A percentile compares a stretch with the other conserved stretches of the same genome.
These are phyloP conservation scores for Corythornis cristatus DNA, from an alignment of 2,113 vertebrate genomes.

Conservation along the genomic window DNA sequence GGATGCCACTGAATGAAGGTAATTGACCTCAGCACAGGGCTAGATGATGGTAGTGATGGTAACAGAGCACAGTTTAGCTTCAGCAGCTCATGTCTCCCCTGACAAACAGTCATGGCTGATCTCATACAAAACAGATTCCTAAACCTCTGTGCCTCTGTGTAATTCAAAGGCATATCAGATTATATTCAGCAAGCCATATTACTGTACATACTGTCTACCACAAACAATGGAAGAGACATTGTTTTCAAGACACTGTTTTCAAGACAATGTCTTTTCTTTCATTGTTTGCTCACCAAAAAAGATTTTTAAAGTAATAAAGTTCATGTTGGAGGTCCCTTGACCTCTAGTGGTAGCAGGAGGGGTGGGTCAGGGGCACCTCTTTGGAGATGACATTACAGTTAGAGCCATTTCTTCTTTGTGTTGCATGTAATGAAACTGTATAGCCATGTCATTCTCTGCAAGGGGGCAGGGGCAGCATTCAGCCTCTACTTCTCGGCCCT, in stretches of 20 bases:
- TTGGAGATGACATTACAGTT: neutral
- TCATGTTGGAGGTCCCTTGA: neutral
- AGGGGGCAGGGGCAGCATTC: constrained; percentile 5
- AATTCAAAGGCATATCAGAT: neutral
- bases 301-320: neutral
- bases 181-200: neutral
- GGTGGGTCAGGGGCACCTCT: neutral
- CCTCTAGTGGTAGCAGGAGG: neutral
- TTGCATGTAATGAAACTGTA: neutral
- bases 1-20: neutral
- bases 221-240: neutral
- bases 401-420: constrained; percentile 21
- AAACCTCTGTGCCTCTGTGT: neutral
- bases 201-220: rapidly evolving
- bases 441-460: neutral
- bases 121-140: neutral
- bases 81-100: neutral
- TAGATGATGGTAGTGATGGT: neutral
- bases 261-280: neutral
- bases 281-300: neutral
- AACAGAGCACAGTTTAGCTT: neutral
- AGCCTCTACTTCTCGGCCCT: constrained; percentile 2
- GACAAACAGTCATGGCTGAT: neutral
- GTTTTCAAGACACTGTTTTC: neutral
- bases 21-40: neutral